phyloP scores from a whole-genome alignment of 2,113 vertebrate genomes.

The Cololabis saira region DNA sequence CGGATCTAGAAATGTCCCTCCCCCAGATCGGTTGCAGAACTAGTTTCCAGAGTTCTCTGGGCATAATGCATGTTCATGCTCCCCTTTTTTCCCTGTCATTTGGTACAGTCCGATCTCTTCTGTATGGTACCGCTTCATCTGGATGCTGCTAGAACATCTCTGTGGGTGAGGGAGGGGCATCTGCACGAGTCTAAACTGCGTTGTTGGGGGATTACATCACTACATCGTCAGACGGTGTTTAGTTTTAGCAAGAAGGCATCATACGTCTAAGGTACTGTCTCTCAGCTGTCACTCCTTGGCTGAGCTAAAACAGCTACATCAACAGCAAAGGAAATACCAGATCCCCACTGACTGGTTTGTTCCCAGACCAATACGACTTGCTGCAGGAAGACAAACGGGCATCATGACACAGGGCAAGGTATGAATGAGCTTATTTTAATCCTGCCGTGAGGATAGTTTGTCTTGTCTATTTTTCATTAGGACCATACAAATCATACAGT shows the following conservation, averaged over 20 bases:
- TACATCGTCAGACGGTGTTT: slow-evolving; percentile 42
- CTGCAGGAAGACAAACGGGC: slow-evolving; percentile 23
- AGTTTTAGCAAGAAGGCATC: slow-evolving; percentile 32
- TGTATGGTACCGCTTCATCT: slow-evolving; percentile 55
- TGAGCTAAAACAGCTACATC: slow-evolving; percentile 2
- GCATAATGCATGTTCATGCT: slow-evolving; percentile 14
- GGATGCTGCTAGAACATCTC: slow-evolving; percentile 79
- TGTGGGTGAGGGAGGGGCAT: slow-evolving; percentile 58
- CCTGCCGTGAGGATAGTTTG: background rate
- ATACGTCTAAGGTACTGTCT: slow-evolving; percentile 1
- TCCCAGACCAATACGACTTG: slow-evolving; percentile 17
- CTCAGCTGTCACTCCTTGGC: background rate
- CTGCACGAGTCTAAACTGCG: slow-evolving; percentile 37
- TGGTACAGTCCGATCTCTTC: slow-evolving; percentile 69
- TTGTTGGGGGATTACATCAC: slow-evolving; percentile 61
- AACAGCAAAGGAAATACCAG: slow-evolving; percentile 14
- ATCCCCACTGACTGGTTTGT: slow-evolving; percentile 11
- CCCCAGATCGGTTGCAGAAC: slow-evolving; percentile 22
- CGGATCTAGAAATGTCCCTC: background rate
- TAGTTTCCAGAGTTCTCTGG: slow-evolving; percentile 57
- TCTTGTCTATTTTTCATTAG: background rate
- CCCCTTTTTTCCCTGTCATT: slow-evolving; percentile 23
- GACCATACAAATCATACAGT: background rate
- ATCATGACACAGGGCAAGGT: slow-evolving; percentile 96
- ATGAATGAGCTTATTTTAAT: slow-evolving; percentile 43